Evolutionary conservation across 2,797 vertebrate genomes (phyloP).

Genomic region (Hippopotamyrus pictus): DNA sequence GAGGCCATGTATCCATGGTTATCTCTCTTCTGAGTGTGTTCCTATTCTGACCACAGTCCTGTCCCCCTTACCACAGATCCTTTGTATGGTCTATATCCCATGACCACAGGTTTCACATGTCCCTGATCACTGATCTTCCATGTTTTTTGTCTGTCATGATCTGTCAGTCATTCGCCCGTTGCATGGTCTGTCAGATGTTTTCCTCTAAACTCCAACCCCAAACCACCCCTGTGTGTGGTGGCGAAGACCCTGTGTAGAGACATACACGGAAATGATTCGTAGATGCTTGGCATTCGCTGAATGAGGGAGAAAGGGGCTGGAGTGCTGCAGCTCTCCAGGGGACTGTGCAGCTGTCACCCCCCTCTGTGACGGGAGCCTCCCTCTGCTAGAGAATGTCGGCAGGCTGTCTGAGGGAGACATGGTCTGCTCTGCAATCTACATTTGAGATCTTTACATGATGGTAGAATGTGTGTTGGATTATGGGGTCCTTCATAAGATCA

Average conservation of each 20-base stretch:
- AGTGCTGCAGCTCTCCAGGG: not conserved
- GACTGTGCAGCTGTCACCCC: not conserved
- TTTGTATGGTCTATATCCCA: not conserved
- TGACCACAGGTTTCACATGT: not conserved
- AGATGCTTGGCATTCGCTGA: not conserved
- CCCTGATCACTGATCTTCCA: not conserved
- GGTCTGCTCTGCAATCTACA: not conserved
- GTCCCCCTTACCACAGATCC: not conserved
- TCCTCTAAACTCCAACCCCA: not conserved
- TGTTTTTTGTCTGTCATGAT: not conserved
- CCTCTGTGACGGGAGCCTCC: not conserved
- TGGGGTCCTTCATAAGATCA: not conserved
- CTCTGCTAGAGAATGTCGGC: not conserved
- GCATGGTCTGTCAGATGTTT: not conserved
- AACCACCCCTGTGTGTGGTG: not conserved
- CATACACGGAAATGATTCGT: not conserved
- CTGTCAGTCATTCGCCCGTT: not conserved
- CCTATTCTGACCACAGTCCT: not conserved
- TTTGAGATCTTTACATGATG: not conserved
- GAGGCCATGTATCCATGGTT: not conserved
- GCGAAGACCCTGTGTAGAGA: not conserved
- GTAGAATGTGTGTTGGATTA: not conserved
- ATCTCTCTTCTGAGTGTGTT: not conserved
- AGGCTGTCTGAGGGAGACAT: not conserved
- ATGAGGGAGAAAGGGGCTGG: not conserved